Base-by-base conservation (phyloP, 2,888 invertebrate genomes). In the Epicampocera succincta region DNA sequence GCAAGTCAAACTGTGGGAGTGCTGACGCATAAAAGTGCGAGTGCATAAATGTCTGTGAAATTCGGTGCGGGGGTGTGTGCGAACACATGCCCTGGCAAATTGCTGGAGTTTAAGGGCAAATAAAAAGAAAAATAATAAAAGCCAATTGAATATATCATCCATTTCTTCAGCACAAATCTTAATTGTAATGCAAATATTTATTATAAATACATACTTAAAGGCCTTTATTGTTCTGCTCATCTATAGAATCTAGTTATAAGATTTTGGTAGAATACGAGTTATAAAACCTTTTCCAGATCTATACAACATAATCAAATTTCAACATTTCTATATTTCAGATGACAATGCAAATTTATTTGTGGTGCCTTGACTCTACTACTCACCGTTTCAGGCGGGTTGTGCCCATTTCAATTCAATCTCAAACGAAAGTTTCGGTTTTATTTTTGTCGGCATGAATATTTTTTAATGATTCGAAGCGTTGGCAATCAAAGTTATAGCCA, bases 101-200 rank as follows among this genome's bases (percentile, higher is more conserved):
- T 56, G 50, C 54, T 46, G 56, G 44, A 9, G 15, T 60, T 79
- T 58, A 60, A 71, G 69, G 65, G 46, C 40, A 54, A 38, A 63
- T 12, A 11, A 68, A 42, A 2, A 63, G 42, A 2, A 56, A 58
- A 11, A 60, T 52, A 48, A 33, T 9, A 44, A 52, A 58, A 21
- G 13, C 56, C 63, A 54, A 54, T 50, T 58, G 65, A 78, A 69
- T 54, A 19, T 42, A 63, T 74, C 66, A 79, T 79, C 68, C 74
- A 79, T 74, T 74, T 79, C 54, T 48, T 21, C 68, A 69, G 68
- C 54, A 44, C 48, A 60, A 76, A 76, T 61, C 76, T 61, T 81
- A 81, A 81, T 76, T 81, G 76, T 72, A 73, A 81, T 81, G 80
- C 76, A 81, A 81, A 81, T 81, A 76, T 81, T 80, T 68, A 33